phyloP scores from a whole-genome alignment of 1,140 invertebrate species.

The Drosophila parabipectinata region DNA sequence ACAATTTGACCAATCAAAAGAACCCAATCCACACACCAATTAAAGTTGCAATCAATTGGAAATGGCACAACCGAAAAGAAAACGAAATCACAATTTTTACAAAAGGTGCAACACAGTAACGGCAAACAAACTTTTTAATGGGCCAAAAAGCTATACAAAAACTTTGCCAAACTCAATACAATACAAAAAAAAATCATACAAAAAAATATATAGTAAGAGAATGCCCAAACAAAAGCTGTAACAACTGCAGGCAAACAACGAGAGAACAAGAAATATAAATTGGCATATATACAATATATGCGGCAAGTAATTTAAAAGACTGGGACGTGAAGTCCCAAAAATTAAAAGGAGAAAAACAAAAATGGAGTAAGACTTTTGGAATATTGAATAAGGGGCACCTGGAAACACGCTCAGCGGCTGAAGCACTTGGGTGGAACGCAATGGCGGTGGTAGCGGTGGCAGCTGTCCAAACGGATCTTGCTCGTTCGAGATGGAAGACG shows the following conservation, averaged over 20 bases:
- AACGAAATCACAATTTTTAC: constrained; percentile 23
- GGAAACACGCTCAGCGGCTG: constrained; percentile 84
- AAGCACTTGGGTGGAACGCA: constrained; percentile 84
- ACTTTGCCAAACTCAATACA: constrained; percentile 25
- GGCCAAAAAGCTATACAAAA: constrained; percentile 41
- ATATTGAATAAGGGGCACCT: constrained; percentile 61
- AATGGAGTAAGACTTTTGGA: not conserved
- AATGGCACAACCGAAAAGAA: constrained; percentile 39
- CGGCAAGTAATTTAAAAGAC: constrained; percentile 2
- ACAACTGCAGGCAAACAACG: constrained; percentile 38
- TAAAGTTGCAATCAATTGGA: constrained; percentile 65
- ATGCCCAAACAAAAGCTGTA: constrained; percentile 42
- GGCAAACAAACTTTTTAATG: constrained; percentile 39
- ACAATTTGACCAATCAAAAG: constrained; percentile 44
- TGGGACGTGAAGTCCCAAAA: not conserved
- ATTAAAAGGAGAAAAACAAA: not conserved
- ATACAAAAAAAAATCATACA: constrained; percentile 7
- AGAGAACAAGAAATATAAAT: constrained; percentile 39
- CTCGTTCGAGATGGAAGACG: constrained; percentile 84
- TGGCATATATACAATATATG: constrained; percentile 31
- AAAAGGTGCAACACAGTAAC: constrained; percentile 37
- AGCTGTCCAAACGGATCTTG: constrained; percentile 84
- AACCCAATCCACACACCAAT: constrained; percentile 59
- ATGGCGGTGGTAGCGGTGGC: constrained; percentile 83
- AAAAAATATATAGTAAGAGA: constrained; percentile 9